Base-by-base conservation (phyloP, 1,140 invertebrate genomes). In the Drosophila biarmipes region DNA sequence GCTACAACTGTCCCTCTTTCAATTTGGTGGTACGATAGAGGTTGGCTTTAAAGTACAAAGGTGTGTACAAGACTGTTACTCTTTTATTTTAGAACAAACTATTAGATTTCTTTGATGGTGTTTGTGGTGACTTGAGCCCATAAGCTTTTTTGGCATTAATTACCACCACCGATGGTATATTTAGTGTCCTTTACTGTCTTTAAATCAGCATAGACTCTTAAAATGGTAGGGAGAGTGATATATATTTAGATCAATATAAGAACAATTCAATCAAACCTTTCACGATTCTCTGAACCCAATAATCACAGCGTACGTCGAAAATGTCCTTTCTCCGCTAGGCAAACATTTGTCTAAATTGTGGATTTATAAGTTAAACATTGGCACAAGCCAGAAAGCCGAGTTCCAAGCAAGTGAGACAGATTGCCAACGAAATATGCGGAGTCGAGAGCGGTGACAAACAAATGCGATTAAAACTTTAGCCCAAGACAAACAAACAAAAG, bases 381-480 rank as follows among this genome's bases (percentile, higher is more conserved):
- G 37, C 46, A 48, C 27, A 46, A 73, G 48, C 34, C 35, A 46
- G 53, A 38, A 42, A 75, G 34, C 21, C 49, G 53, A 58, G 34
- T 19, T 8, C 8, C 5, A 15, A 42, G 43, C 17, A 31, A 27
- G 19, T 19, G 7, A 29, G 38, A 62, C 35, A 11, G 15, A 43
- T 54, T 54, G 17, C 27, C n/a, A 19, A 34, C 15, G 48, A 49
- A 49, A 15, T 31, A 49, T 54, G 38, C 48, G 38, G 7, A 43
- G 15, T 27, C 7, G 1, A 12, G 14, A 40, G 61, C 67, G 42
- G 48, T 46, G 71, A 48, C 63, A 75, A 74, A 69, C 57, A 72
- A 79, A 79, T 79, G 76, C 76, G 68, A 79, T 79, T 80, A 79
- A 80, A 74, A 78, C 58, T 78, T 74, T 78, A 45, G 52, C 46